Base-by-base conservation (phyloP, 2,797 vertebrate species). In the Antennarius maculatus region DNA sequence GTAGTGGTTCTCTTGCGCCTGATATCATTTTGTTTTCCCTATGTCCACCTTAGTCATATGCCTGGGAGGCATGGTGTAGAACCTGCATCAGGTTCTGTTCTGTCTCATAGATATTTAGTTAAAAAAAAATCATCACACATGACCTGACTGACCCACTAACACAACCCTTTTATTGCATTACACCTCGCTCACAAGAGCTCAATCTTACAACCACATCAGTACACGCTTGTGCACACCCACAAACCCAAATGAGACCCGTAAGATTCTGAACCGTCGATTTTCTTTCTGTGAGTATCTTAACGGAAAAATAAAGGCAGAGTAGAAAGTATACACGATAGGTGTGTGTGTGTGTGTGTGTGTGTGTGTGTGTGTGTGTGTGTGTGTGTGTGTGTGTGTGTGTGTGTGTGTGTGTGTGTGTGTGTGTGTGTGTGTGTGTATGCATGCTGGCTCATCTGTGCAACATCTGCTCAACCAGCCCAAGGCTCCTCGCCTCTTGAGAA, bases 401-500 rank as follows among this genome's bases (percentile, higher is more conserved):
- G 58, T 27, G 56, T 66, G 54, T 57, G 46, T 61, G 48, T 62
- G 51, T 73, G 54, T 58, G 51, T 69, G 49, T 58, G 37, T 39
- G 37, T 39, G 37, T 39, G 37, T 39, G 37, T 10, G 55, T 31
- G 59, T 53, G 61, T 53, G 77, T 37, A 48, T 16, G 31, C 29
- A 10, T 17, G 76, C 68, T 66, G 72, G 66, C 85, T 90, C 87
- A 88, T 91, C 85, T 90, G 88, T 79, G 85, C 71, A 90, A 90
- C 91, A 92, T 92, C 90, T 92, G 91, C 85, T 90, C 84, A 61
- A 81, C 83, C 81, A 77, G 85, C 90, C 88, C 84, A 85, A 84
- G 90, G 89, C 89, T 89, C 70, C 85, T 81, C 39, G 82, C 85
- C 83, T 88, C 85, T 86, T 84, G 82, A 89, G 90, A 92, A 92